phyloP scores from a whole-genome alignment of 2,888 invertebrate species.

The Pyrochroa serraticornis region DNA sequence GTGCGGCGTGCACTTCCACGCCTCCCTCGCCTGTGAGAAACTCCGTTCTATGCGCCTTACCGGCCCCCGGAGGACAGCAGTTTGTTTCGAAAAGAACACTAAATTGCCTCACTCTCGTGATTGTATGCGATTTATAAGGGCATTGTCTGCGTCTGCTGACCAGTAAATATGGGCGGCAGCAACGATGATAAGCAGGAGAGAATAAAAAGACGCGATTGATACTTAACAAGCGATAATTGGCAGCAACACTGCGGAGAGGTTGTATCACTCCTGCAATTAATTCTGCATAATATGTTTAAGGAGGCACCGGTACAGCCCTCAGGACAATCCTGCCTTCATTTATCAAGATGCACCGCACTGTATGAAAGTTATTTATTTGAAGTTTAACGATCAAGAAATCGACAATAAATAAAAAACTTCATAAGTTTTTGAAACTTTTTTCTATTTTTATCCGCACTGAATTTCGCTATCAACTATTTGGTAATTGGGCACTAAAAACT shows the following conservation, averaged over 20 bases:
- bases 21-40: slow-evolving; percentile 52
- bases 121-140: slow-evolving; percentile 38
- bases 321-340: too few relatives aligned
- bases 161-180: slow-evolving; percentile 18
- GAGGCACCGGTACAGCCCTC: neutral
- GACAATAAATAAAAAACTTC: too few relatives aligned
- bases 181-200: slow-evolving; percentile 3
- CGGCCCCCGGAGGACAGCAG: slow-evolving; percentile 44
- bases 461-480: too few relatives aligned
- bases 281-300: slow-evolving; percentile 1
- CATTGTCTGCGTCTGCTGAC: slow-evolving; percentile 21
- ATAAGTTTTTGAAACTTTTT: too few relatives aligned
- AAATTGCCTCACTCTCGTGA: slow-evolving; percentile 28
- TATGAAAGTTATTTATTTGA: too few relatives aligned
- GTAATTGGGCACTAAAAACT: too few relatives aligned
- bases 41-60: slow-evolving; percentile 41
- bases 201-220: slow-evolving; percentile 22
- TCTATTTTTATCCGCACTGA: too few relatives aligned
- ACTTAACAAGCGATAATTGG: slow-evolving; percentile 25
- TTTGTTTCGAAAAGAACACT: slow-evolving; percentile 27
- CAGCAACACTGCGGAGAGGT: slow-evolving; percentile 12
- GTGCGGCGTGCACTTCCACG: slow-evolving; percentile 52
- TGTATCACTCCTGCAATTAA: slow-evolving; percentile 18
- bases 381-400: too few relatives aligned
- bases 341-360: too few relatives aligned